Evolutionary conservation across 2,797 vertebrate species (phyloP), one percentile per base, ranked within the genome.

Genomic region (Calcarius lapponicus): DNA sequence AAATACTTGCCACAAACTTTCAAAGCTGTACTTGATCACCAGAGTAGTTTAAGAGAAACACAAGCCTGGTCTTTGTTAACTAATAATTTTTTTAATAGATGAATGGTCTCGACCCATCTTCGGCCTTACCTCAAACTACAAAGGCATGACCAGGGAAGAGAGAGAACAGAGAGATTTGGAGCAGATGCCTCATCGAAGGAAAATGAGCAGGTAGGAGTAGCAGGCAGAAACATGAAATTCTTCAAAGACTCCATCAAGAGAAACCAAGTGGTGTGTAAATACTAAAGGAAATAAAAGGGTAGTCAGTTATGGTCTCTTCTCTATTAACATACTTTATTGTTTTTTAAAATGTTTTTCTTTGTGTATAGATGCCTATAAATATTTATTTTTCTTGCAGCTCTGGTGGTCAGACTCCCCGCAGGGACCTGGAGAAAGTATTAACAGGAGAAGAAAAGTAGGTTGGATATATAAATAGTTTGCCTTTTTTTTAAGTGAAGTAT

Each of bases 31-130:
- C 50, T 62, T 78, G 18, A 48, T 73, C 38, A 36, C 32, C 42
- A 8, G n/a, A 48, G 7, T 48, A 25, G 5, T 60, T 70, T 84
- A 58, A 93, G 51, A 45, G 56, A 26, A 60, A 72, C 19, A 65
- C n/a, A 48, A 51, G 57, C 50, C 40, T 64, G 18, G 26, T 8
- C 2, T 61, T 90, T 6, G 3, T 81, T 79, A 92, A 91, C 9
- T 10, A 2, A 2, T 31, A 1, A 7, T 34, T 73, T 61, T 90
- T 91, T n/a, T 82, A 88, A 19, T 88, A 99, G 99, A 99, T 87
- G 99, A 99, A 87, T 99, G 99, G 99, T 99, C 99, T 11, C 97
- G 99, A 73, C 99, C 99, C 9, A 99, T 99, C 96, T 99, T 99
- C 45, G 99, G 99, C 66, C 96, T 99, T 93, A 99, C 99, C 16